A percentile compares a stretch with the other conserved stretches of the same genome.
Conservation (phyloP, 2,888 invertebrate species). For the Emmelina monodactyla region DNA sequence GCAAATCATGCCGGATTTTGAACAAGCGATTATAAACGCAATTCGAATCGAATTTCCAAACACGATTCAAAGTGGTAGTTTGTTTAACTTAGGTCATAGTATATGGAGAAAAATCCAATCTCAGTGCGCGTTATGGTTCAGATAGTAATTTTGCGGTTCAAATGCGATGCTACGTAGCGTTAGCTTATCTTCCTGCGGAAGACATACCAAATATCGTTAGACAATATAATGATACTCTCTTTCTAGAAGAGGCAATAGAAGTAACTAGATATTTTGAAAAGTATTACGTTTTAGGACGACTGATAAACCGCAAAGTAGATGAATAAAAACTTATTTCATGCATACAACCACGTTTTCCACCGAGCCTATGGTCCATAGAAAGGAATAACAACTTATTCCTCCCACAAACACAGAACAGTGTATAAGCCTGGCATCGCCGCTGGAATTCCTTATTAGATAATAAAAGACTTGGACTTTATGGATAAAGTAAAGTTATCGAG, state of each 20-base stretch:
- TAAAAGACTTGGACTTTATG: conserved; percentile 7
- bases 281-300: conserved; percentile 5
- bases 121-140: conserved; percentile 6
- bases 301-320: neutral
- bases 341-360: conserved; percentile 7
- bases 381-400: conserved; percentile 1
- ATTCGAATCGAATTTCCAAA: conserved; percentile 4
- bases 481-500: conserved; percentile 3
- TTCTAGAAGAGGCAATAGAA: conserved; percentile 6
- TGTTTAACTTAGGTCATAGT: conserved; percentile 4
- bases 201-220: conserved; percentile 8
- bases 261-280: conserved; percentile 6
- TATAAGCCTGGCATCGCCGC: conserved; percentile 7
- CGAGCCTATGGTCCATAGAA: conserved; percentile 6
- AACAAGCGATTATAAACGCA: too few species aligned
- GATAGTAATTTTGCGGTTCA: conserved; percentile 7
- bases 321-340: conserved; percentile 6
- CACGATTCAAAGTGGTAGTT: conserved; percentile 4
- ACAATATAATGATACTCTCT: conserved; percentile 7
- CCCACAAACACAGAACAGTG: conserved; percentile 4
- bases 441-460: conserved; percentile 4
- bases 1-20: too few species aligned
- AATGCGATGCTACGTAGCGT: conserved; percentile 8
- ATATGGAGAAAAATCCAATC: conserved; percentile 5
- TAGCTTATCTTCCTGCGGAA: conserved; percentile 6